These are phyloP conservation scores for Sardina pilchardus DNA, from an alignment of 2,113 vertebrate species.

Conservation along the genomic window DNA sequence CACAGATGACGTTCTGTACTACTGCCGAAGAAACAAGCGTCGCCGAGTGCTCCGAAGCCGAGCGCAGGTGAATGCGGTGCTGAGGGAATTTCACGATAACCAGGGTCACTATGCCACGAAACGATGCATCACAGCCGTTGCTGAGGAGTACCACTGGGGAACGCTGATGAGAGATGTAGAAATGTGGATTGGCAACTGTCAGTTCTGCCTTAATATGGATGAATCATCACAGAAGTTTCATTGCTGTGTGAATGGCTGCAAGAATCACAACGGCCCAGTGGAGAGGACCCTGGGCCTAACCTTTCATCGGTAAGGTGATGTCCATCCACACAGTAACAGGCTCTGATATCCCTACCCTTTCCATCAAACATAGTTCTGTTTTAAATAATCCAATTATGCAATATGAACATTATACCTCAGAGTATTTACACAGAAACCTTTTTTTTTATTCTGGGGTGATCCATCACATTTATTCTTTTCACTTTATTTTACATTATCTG, in stretches of 20 bases:
- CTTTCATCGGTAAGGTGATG: slow-evolving; percentile 37
- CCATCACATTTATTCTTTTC: no score
- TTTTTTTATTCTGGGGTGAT: no score
- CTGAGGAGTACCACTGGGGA: slow-evolving; percentile 58
- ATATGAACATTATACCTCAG: no score
- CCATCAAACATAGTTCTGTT: neutral
- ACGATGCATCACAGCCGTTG: slow-evolving; percentile 55
- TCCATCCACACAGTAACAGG: neutral
- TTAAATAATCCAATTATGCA: neutral
- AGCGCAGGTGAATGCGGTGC: slow-evolving; percentile 60
- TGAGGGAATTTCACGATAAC: slow-evolving; percentile 63
- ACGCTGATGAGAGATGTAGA: slow-evolving; percentile 35
- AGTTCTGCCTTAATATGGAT: slow-evolving; percentile 41
- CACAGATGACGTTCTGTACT: slow-evolving; percentile 62
- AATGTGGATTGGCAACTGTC: slow-evolving; percentile 43
- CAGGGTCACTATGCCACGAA: slow-evolving; percentile 60
- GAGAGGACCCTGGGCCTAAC: slow-evolving; percentile 41
- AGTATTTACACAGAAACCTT: no score
- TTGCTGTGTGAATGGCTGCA: slow-evolving; percentile 41
- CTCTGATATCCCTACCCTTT: neutral
- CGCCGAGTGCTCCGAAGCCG: slow-evolving; percentile 60
- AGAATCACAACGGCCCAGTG: slow-evolving; percentile 40
- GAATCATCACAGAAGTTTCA: slow-evolving; percentile 35
- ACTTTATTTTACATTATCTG: neutral
- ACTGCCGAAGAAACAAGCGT: slow-evolving; percentile 50